Evolutionary conservation across 2,113 vertebrate genomes (phyloP).

Genomic region (Empidonax traillii): DNA sequence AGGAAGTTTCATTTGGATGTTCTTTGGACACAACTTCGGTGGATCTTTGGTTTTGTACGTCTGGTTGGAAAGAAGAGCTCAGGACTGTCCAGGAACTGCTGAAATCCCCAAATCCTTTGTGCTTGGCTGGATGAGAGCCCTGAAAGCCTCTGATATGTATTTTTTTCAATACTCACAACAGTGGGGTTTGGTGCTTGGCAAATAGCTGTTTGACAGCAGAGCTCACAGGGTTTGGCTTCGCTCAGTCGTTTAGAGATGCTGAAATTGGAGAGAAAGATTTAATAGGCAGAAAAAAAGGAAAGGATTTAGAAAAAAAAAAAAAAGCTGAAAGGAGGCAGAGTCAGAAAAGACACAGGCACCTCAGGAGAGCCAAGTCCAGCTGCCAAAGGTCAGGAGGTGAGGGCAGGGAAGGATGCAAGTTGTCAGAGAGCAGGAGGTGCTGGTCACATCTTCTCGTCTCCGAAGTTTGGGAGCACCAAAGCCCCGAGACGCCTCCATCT

Average conservation of each 20-base stretch:
- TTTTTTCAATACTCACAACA: conserved; percentile 18
- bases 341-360: neutral
- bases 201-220: neutral
- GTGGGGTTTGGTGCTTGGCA: neutral
- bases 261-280: neutral
- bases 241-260: neutral
- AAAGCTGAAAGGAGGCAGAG: neutral
- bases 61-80: neutral
- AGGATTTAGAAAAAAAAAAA: neutral
- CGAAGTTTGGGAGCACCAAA: neutral
- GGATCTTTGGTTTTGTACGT: neutral
- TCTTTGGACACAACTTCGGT: neutral
- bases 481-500: fast-evolving
- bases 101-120: neutral
- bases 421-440: neutral
- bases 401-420: neutral
- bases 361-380: neutral
- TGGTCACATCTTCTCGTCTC: neutral
- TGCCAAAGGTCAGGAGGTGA: neutral
- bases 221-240: neutral
- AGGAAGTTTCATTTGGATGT: neutral
- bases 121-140: neutral
- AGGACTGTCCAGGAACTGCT: neutral
- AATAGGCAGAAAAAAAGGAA: neutral
- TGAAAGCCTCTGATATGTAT: neutral